Conservation (phyloP, 2,113 vertebrate species). For the Halichoerus grypus region DNA sequence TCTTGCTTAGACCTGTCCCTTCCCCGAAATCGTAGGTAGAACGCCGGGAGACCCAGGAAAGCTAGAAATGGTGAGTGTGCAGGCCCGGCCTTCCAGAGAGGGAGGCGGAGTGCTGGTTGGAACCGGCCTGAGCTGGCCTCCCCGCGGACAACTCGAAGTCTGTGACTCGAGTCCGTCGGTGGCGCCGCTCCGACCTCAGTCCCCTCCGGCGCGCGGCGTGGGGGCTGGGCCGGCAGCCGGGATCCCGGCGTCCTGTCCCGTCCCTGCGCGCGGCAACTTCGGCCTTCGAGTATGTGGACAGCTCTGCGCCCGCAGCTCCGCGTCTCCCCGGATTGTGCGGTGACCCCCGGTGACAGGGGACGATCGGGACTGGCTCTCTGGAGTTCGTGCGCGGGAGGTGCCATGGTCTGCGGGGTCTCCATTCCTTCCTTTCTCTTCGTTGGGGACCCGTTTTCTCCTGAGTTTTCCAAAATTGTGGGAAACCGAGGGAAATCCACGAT, state of each 20-base stretch:
- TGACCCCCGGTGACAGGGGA: neutral
- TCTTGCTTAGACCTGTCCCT: neutral
- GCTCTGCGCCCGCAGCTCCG: neutral
- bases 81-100: neutral
- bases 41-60: neutral
- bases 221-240: neutral
- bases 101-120: neutral
- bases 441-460: neutral
- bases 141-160: neutral
- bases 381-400: neutral
- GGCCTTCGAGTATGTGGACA: neutral
- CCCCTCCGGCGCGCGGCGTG: too few relatives aligned
- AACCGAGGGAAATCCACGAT: neutral
- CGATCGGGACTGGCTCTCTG: neutral
- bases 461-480: neutral
- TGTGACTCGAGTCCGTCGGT: fast-evolving
- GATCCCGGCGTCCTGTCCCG: fast-evolving
- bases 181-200: neutral
- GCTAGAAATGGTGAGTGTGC: conserved; percentile 25
- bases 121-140: neutral
- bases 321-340: neutral
- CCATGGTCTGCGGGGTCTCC: neutral
- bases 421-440: neutral
- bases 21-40: neutral
- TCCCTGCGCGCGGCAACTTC: neutral